Evolutionary conservation across 2,888 invertebrate species (phyloP).

Genomic region (Lasioglossum marginatum): DNA sequence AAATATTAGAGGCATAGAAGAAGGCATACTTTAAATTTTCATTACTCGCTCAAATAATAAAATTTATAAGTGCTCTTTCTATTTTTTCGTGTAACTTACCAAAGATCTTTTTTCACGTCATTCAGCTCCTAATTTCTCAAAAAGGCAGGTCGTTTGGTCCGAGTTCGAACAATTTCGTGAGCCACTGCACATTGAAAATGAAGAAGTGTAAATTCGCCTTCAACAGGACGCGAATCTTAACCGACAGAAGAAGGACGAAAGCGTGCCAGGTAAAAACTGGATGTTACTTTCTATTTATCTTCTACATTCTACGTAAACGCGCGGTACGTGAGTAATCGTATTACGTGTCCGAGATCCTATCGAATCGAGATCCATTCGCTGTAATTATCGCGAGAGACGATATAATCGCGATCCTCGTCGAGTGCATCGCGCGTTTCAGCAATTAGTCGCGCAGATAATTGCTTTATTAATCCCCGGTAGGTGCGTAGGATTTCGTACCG

Average conservation of each 20-base stretch:
- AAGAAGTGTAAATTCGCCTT: background rate
- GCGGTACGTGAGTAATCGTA: slow-evolving; percentile 15
- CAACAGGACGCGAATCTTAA: background rate
- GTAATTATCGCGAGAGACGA: slow-evolving; percentile 25
- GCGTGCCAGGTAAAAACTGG: slow-evolving; percentile 12
- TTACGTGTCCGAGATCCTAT: slow-evolving; percentile 38
- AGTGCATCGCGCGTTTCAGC: slow-evolving; percentile 20
- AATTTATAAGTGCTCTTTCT: no score
- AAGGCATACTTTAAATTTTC: no score
- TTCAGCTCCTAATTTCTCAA: no score
- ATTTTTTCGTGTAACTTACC: no score
- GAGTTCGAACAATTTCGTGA: no score
- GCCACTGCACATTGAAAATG: background rate
- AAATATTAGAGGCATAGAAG: no score
- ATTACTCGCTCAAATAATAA: no score
- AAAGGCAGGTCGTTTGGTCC: no score
- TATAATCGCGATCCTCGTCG: slow-evolving; percentile 28
- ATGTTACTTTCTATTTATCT: slow-evolving; percentile 35
- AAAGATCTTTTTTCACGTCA: no score
- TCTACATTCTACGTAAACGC: background rate
- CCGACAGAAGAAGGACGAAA: background rate
- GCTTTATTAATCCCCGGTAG: slow-evolving; percentile 36
- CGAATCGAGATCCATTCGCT: slow-evolving; percentile 22
- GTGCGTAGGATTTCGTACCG: slow-evolving; percentile 15
- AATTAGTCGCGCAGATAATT: slow-evolving; percentile 46